Evolutionary conservation across 1,140 invertebrate species (phyloP), one percentile per base, ranked within the genome.

Genomic region (Pemphigus obesinymphae): DNA sequence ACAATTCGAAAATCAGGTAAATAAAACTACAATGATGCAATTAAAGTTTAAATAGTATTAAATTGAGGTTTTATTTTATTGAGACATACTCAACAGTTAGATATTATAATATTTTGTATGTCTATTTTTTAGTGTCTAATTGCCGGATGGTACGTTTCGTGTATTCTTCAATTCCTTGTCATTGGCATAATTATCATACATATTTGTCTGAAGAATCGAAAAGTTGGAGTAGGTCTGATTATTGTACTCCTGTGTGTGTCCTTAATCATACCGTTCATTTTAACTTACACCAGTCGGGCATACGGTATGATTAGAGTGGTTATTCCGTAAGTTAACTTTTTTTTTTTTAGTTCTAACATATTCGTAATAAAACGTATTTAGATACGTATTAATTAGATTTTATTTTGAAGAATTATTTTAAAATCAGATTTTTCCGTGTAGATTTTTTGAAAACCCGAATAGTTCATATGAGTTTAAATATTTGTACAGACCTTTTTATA

Each of bases 141-240:
- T 72, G 94, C 95, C 89, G 92, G 94, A 0, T 97, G 95, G 95
- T 97, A 96, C 85, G 88, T 97, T 73, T 92, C 95, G 7, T 94
- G 94, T 80, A 95, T 97, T 85, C 95, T 94, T 61, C 95, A 96
- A 86, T 88, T 96, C 80, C 95, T 95, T 86, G 88, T 95, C 83
- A 86, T 95, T 2, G 92, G 93, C 26, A 92, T 94, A 0, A 87
- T 94, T 26, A 89, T 96, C 83, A 90, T 95, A 73, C 92, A 91
- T 85, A 89, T 90, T 6, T 85, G 93, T 37, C 37, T 23, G 2
- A 75, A 72, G 50, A 80, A 78, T 23, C 55, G 50, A 13, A 68
- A 70, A 43, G 10, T 78, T 5, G 83, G 82, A 15, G 20, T 63
- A 4, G 40, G 15, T 10, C 5, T 53, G 11, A 23, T 75, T 10